A percentile compares a stretch with the other conserved stretches of the same genome.
These are phyloP conservation scores for Drosophila ustulata DNA, from an alignment of 2,888 invertebrate species.

Conservation along the genomic window DNA sequence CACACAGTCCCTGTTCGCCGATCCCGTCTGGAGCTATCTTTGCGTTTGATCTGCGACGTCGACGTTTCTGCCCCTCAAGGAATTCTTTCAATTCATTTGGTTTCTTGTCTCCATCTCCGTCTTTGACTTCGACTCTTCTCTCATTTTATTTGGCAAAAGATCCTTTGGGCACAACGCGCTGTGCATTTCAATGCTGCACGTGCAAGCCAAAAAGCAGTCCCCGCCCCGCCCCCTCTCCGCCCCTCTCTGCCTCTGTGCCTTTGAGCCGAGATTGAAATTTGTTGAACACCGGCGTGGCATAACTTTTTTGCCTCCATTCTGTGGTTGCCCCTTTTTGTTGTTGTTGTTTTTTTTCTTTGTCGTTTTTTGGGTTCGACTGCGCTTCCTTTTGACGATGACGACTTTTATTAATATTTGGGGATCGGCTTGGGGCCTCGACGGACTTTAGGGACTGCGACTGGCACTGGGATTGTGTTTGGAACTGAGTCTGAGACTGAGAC, in stretches of 20 bases:
- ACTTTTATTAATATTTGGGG: slow-evolving; percentile 79
- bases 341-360: slow-evolving; percentile 22
- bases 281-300: slow-evolving; percentile 79
- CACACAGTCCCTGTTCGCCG: neutral
- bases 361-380: slow-evolving; percentile 64
- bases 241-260: slow-evolving; percentile 36
- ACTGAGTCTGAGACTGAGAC: slow-evolving; percentile 19
- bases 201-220: slow-evolving; percentile 53
- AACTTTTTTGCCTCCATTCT: slow-evolving; percentile 44
- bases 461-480: neutral
- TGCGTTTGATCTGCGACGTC: slow-evolving; percentile 71
- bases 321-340: slow-evolving; percentile 14
- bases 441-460: neutral
- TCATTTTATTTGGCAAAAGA: slow-evolving; percentile 65
- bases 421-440: slow-evolving; percentile 51
- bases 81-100: slow-evolving; percentile 78
- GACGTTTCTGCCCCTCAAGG: slow-evolving; percentile 73
- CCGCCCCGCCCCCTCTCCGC: neutral
- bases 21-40: slow-evolving; percentile 56
- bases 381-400: slow-evolving; percentile 78
- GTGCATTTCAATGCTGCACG: slow-evolving; percentile 78
- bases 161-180: slow-evolving; percentile 76
- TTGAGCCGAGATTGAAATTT: slow-evolving; percentile 79
- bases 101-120: neutral
- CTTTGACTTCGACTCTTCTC: neutral